Base-by-base conservation (phyloP, 1,140 invertebrate genomes). In the Thaumatotibia leucotreta region DNA sequence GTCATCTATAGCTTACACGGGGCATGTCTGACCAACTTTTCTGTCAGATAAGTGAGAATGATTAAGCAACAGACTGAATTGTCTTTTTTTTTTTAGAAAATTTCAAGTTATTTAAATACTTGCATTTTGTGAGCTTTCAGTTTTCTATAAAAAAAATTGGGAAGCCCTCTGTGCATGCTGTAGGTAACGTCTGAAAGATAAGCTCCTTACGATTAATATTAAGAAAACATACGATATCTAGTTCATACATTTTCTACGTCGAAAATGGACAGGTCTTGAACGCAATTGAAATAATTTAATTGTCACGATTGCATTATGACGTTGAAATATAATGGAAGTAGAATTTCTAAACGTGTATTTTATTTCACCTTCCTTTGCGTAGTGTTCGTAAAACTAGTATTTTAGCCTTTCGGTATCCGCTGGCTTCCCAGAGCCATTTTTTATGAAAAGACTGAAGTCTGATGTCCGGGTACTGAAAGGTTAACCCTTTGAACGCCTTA, bases 261-360 rank as follows among this genome's bases (percentile, higher is more conserved):
- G 74, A 71, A 79, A 79, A 73, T 73, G 68, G 76, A 69, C 49
- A 63, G 63, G 39, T 69, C 61, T 74, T 49, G 64, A 75, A 77
- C 64, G 72, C 75, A 72, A 82, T 77, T 82, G 76, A 82, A 83
- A 82, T 84, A 84, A 82, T 86, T 83, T 86, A 83, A 88, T 79
- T 81, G 83, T 88, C 84, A 81, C 72, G 72, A 86, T 79, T 87
- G 52, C 52, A 58, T 58, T 78, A 89, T 80, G 85, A 86, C 76
- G 75, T 85, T 85, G 75, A 86, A 89, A 88, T 90, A 90, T 90
- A 90, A 88, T 88, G 84, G 86, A 88, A 88, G 88, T 90, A 90
- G 88, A 88, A 88, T 87, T 84, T 80, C 73, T 82, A 39, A 75
- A 73, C 80, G 65, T 58, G 70, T 69, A 69, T 86, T 86, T 87